A percentile compares a stretch with the other conserved stretches of the same genome.
Evolutionary conservation across 92 coral and sea anemone species (phyloP).

Genomic region (Phenganax subtilis): DNA sequence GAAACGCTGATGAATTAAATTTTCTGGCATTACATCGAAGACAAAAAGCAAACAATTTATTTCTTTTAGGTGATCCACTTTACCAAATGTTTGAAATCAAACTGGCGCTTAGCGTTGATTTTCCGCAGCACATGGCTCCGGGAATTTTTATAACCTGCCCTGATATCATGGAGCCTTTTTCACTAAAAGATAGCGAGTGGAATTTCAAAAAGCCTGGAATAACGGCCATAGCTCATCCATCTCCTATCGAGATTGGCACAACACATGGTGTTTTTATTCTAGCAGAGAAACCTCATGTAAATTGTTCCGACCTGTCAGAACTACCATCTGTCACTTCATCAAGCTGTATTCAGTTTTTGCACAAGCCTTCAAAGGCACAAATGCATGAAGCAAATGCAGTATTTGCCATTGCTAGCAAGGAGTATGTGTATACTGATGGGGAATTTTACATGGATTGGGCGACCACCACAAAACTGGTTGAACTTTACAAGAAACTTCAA

Average conservation of each 20-base stretch:
- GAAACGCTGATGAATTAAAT: background rate
- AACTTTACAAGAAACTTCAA: constrained; percentile 42
- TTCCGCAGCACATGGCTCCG: constrained; percentile 77
- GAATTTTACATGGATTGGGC: constrained; percentile 50
- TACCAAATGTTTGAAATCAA: constrained; percentile 86
- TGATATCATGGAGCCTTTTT: constrained; percentile 72
- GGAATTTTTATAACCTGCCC: constrained; percentile 87
- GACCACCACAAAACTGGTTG: constrained; percentile 35
- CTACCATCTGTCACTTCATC: constrained; percentile 53
- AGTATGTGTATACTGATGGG: constrained; percentile 88
- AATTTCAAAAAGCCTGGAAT: constrained; percentile 76
- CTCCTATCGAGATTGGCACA: constrained; percentile 85
- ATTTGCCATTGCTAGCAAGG: constrained; percentile 53
- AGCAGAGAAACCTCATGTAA: constrained; percentile 37
- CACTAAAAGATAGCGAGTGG: constrained; percentile 61
- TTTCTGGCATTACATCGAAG: background rate
- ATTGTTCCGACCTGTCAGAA: constrained; percentile 4
- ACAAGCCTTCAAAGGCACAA: constrained; percentile 69
- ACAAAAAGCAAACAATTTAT: background rate
- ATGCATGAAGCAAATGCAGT: constrained; percentile 70
- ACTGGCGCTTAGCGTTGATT: constrained; percentile 73
- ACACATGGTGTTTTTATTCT: constrained; percentile 94
- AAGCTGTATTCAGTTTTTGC: constrained; percentile 75
- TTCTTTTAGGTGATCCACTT: constrained; percentile 67
- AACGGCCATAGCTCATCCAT: constrained; percentile 95